Percentiles rank a stretch among this genome's conserved stretches.
phyloP scores from a whole-genome alignment of 92 coral and sea anemone genomes.

The Phymanthus crucifer region DNA sequence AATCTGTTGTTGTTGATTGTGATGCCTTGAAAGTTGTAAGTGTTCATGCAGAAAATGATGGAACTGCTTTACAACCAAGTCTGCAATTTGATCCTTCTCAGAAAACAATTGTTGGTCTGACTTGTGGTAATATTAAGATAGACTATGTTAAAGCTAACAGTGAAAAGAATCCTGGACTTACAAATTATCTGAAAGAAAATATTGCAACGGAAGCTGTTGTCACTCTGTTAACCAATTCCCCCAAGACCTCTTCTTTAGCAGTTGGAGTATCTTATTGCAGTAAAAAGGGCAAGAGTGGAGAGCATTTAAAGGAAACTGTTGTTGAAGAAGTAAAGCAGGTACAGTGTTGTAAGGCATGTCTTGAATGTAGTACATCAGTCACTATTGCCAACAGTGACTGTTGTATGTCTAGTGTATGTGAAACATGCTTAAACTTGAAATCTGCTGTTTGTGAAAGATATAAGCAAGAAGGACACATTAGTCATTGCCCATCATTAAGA shows the following conservation, averaged over 20 bases:
- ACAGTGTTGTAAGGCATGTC: slow-evolving; percentile 42
- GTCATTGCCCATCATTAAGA: slow-evolving; percentile 47
- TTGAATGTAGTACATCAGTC: slow-evolving; percentile 17
- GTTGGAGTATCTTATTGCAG: slow-evolving; percentile 30
- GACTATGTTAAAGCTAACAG: slow-evolving; percentile 15
- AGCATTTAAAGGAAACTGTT: slow-evolving; percentile 33
- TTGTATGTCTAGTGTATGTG: slow-evolving; percentile 39
- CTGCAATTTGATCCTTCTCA: slow-evolving; percentile 39
- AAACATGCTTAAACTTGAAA: slow-evolving; percentile 35
- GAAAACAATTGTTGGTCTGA: slow-evolving; percentile 34
- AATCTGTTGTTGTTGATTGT: slow-evolving; percentile 33
- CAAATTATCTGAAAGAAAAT: slow-evolving; percentile 39
- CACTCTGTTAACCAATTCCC: slow-evolving; percentile 27
- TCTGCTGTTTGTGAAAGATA: slow-evolving; percentile 56
- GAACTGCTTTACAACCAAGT: slow-evolving; percentile 47
- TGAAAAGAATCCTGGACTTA: slow-evolving; percentile 34
- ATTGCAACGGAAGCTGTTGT: slow-evolving; percentile 36
- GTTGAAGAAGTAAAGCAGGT: slow-evolving; percentile 39
- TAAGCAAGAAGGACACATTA: slow-evolving; percentile 34
- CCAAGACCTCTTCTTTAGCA: slow-evolving; percentile 33
- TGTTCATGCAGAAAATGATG: slow-evolving; percentile 51
- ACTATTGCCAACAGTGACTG: slow-evolving; percentile 21
- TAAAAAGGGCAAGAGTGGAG: slow-evolving; percentile 37
- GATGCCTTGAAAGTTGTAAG: slow-evolving; percentile 37
- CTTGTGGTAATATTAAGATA: slow-evolving; percentile 22